phyloP scores from a whole-genome alignment of 2,113 vertebrate genomes.

The Fulmarus glacialis region DNA sequence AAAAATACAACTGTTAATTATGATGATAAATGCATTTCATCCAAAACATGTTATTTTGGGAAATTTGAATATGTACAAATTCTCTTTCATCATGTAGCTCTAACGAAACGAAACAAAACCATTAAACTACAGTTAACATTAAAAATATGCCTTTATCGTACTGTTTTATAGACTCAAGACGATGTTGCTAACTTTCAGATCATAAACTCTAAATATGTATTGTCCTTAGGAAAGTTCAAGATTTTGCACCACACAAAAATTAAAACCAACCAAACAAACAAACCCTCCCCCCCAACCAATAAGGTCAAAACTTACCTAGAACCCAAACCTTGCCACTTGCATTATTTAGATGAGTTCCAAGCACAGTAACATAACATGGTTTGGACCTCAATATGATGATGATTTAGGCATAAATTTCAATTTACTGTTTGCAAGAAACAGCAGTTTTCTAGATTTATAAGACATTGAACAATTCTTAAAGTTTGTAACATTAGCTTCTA shows the following conservation, averaged over 20 bases:
- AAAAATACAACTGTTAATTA: not conserved
- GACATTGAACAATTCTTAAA: not conserved
- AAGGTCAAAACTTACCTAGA: not conserved
- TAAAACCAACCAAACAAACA: not conserved
- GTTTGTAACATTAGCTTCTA: not conserved
- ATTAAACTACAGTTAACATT: not conserved
- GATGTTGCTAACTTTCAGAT: not conserved
- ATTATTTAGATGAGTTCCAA: not conserved
- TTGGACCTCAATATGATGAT: not conserved
- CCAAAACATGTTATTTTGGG: not conserved
- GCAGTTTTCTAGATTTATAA: not conserved
- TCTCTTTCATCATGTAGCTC: not conserved
- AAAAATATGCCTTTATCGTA: not conserved
- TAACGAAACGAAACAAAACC: not conserved
- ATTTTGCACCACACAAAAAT: not conserved
- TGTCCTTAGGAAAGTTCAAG: not conserved
- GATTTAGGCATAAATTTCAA: not conserved
- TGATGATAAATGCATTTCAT: not conserved
- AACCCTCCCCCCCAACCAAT: too few species aligned
- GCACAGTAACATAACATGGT: not conserved
- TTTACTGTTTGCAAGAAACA: not conserved
- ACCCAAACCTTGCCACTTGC: not conserved
- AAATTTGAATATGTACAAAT: not conserved
- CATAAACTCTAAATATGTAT: not conserved
- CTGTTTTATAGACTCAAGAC: not conserved